phyloP scores from a whole-genome alignment of 1,140 invertebrate species.

The Hesperophylax magnus region DNA sequence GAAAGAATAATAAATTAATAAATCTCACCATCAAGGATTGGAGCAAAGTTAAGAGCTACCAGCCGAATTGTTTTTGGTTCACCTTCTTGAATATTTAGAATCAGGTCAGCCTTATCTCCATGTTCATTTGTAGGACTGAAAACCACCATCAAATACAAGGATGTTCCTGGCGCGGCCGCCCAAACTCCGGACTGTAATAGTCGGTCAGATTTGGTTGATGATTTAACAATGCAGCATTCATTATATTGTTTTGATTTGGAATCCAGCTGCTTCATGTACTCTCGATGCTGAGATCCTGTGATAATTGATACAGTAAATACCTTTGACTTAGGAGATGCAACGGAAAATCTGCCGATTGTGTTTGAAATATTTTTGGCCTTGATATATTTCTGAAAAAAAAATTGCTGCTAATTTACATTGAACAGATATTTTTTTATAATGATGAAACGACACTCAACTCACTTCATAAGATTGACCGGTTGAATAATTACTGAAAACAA shows the following conservation, averaged over 20 bases:
- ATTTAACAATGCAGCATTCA: neutral
- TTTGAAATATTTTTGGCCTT: conserved; percentile 11
- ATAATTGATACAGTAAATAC: conserved; percentile 16
- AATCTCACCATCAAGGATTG: conserved; percentile 9
- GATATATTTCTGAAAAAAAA: conserved; percentile 20
- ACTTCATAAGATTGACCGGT: conserved; percentile 8
- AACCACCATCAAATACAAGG: neutral
- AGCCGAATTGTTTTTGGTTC: neutral
- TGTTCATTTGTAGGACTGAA: conserved; percentile 26
- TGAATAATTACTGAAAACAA: conserved; percentile 11
- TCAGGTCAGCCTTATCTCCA: neutral
- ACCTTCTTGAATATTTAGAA: conserved; percentile 19
- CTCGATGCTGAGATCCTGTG: neutral
- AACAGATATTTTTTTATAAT: neutral
- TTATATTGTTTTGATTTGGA: neutral
- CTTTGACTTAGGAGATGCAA: neutral
- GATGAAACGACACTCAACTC: neutral
- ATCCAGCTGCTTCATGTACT: neutral
- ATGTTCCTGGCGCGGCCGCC: conserved; percentile 24
- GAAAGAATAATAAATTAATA: neutral
- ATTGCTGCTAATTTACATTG: neutral
- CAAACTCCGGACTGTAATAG: neutral
- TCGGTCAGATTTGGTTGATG: neutral
- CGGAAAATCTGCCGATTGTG: conserved; percentile 14
- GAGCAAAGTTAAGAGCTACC: neutral